Evolutionary conservation across 2,888 invertebrate genomes (phyloP), one percentile per base, ranked within the genome.

Genomic region (Epinotia bilunana): DNA sequence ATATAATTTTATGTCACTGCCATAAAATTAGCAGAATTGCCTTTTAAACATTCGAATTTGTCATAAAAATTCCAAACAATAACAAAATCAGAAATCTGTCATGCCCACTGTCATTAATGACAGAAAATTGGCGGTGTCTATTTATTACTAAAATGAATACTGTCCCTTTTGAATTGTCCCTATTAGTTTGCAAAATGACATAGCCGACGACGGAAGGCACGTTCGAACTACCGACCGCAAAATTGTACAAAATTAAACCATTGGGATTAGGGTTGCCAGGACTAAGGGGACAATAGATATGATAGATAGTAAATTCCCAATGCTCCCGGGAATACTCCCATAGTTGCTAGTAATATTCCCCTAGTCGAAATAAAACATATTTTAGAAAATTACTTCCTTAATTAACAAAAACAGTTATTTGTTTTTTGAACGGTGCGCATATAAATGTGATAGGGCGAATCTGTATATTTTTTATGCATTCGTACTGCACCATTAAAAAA

Each of bases 121-220:
- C 83, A 86, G 85, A 79, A 84, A 87, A 83, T 82, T 88, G 89
- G 87, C 87, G 87, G 82, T 80, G 83, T 81, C 86, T 84, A 77
- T 78, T 83, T 78, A 90, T 91, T 90, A 87, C 64, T 77, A 80
- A 86, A 89, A 92, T 91, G 81, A 91, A 91, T 87, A 82, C 86
- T n/a, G 83, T 87, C 84, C 84, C 80, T 84, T 82, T 83, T 76
- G 80, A 78, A 81, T 80, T 64, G 72, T 81, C 80, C 78, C 82
- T 80, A 84, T 86, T 82, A 85, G 84, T 81, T 83, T 72, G 84
- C 84, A 76, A 86, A 87, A 88, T 85, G 79, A 86, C 79, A 83
- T 77, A 79, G 77, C 53, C 77, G 67, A 61, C 77, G 72, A 88
- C 90, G 91, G 91, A 91, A 92, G 90, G 87, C 91, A 91, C 90